Evolutionary conservation across 2,888 invertebrate genomes (phyloP), one percentile per base, ranked within the genome.

Genomic region (Ophion obscuratus): DNA sequence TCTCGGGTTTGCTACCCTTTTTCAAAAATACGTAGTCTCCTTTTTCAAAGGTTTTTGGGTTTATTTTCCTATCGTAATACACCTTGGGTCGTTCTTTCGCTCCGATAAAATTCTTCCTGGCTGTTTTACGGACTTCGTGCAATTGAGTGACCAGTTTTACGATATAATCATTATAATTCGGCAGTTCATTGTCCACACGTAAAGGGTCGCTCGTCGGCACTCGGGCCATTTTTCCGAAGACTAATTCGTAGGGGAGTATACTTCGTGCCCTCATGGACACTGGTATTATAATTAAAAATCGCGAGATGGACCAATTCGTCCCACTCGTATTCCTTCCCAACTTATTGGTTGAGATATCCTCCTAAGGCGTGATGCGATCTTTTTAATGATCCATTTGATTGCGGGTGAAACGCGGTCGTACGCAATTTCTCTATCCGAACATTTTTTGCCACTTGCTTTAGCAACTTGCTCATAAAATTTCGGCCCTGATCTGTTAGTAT

Each of bases 111-210:
- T 88, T 86, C 40, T 75, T 47, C 11, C 68, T 24, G 2, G 86
- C 85, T 4, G 61, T 31, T 10, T 61, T 31, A 57, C 78, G 81
- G 14, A 66, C 11, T n/a, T 70, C 76, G 1, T 57, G 68, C 4
- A 87, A n/a, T 14, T 74, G 68, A 2, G 61, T 47, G 0, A 79
- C 40, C 0, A 86, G 57, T 24, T 87, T 81, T 0, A 24, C 27
- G 3, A 88, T 4, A 67, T 88, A 88, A 27, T 75, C 76, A 7
- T 68, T 14, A 20, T 87, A 88, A 2, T 83, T 82, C 9, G 71
- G 80, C 40, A 40, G 40, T 40, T 40, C 7, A 40, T 40, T 40
- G 40, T 40, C 40, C 7, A 9, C 7, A 40, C 40, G 40, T 1
- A 40, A 40, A 40, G 9, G 0, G 40, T n/a, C n/a, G n/a, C 40